phyloP scores from a whole-genome alignment of 2,113 vertebrate genomes.

The Oriolus oriolus region DNA sequence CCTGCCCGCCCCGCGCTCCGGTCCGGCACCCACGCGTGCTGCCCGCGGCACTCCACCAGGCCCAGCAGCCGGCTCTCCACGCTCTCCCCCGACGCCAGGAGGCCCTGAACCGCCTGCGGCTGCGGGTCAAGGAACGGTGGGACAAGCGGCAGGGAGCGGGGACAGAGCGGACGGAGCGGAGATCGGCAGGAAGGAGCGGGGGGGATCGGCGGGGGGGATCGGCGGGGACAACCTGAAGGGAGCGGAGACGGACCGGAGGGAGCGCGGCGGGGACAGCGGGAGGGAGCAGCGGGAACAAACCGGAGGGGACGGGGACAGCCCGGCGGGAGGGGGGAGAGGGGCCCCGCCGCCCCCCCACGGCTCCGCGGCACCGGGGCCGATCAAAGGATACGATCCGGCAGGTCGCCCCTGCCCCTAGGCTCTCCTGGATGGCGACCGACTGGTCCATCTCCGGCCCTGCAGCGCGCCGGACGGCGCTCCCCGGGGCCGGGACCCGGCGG shows the following conservation, averaged over 20 bases:
- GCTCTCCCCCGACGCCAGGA: conserved; percentile 64
- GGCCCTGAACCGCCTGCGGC: conserved; percentile 81
- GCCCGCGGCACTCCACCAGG: conserved; percentile 74
- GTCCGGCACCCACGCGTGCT: conserved; percentile 74
- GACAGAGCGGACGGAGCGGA: neutral
- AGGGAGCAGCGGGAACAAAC: neutral
- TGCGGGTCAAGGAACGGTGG: conserved; percentile 64
- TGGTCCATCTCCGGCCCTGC: conserved; percentile 79
- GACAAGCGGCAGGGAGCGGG: neutral
- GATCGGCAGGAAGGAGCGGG: neutral
- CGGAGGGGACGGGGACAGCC: too few relatives aligned
- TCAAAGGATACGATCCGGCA: conserved; percentile 87
- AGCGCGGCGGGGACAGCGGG: too few relatives aligned
- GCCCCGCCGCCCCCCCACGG: neutral
- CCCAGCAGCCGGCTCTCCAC: conserved; percentile 86
- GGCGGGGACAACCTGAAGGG: neutral
- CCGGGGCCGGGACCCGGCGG: neutral
- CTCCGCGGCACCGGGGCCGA: neutral
- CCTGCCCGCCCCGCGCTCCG: neutral
- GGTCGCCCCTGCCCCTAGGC: conserved; percentile 72
- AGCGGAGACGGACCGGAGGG: neutral
- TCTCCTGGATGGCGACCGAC: conserved; percentile 88
- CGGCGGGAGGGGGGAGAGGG: neutral
- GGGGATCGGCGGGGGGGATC: too few relatives aligned
- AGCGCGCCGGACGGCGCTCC: neutral